These are phyloP conservation scores for Phocides pigmalion DNA, from an alignment of 1,140 invertebrate genomes.

Conservation along the genomic window DNA sequence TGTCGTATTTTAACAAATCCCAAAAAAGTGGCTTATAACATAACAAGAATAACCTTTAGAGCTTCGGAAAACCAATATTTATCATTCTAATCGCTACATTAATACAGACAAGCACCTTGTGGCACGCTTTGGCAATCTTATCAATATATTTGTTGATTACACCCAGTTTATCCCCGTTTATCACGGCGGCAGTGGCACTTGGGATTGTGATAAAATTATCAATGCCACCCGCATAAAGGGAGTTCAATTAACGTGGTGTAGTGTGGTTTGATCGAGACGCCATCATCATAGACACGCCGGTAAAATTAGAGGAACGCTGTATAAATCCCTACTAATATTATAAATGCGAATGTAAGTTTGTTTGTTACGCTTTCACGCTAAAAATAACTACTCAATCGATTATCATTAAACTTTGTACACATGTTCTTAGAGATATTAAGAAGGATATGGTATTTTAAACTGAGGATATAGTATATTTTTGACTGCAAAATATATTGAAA, in stretches of 20 bases:
- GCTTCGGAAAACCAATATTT: conserved; percentile 48
- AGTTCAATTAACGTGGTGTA: not conserved
- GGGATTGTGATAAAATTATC: conserved; percentile 25
- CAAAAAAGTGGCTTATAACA: conserved; percentile 30
- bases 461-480: too few species aligned
- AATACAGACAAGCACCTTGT: conserved; percentile 31
- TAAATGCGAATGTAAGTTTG: too few species aligned
- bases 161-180: conserved; percentile 7
- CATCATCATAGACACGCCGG: too few species aligned
- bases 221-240: conserved; percentile 3
- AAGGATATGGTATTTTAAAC: too few species aligned
- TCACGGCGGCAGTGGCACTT: not conserved
- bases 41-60: conserved; percentile 19
- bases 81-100: conserved; percentile 50
- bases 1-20: conserved; percentile 40
- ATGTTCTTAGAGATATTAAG: too few species aligned
- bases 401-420: too few species aligned
- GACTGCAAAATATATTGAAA: too few species aligned
- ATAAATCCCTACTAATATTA: too few species aligned
- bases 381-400: too few species aligned
- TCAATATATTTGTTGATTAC: conserved; percentile 43
- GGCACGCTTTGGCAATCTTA: conserved; percentile 45
- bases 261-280: too few species aligned
- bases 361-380: too few species aligned
- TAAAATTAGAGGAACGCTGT: too few species aligned